phyloP scores from a whole-genome alignment of 2,113 vertebrate genomes.

The Melanerpes aurifrons region DNA sequence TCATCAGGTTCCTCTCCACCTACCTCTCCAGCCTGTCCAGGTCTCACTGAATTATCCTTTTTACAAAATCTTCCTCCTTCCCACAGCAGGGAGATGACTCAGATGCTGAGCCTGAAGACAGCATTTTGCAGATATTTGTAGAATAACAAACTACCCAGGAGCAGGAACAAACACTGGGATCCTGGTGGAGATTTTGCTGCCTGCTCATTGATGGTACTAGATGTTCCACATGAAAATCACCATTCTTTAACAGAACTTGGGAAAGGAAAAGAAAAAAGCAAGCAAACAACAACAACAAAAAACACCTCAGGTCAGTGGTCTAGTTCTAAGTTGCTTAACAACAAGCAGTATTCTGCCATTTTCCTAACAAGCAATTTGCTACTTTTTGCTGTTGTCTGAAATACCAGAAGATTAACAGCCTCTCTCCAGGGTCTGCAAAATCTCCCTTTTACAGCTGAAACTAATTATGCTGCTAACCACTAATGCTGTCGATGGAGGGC shows the following conservation, averaged over 20 bases:
- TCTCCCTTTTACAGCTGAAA: slow-evolving; percentile 57
- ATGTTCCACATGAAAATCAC: not conserved
- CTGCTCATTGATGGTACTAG: not conserved
- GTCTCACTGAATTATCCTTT: not conserved
- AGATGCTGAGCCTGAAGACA: not conserved
- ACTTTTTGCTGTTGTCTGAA: slow-evolving; percentile 6
- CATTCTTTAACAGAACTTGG: not conserved
- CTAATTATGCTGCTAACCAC: slow-evolving; percentile 67
- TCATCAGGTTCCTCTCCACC: too few species aligned
- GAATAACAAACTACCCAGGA: not conserved
- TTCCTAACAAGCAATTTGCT: not conserved
- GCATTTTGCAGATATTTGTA: not conserved
- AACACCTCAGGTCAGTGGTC: not conserved
- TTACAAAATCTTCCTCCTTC: not conserved
- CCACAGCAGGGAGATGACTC: not conserved
- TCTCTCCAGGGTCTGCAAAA: slow-evolving; percentile 4
- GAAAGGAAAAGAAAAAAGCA: too few species aligned
- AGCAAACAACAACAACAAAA: not conserved
- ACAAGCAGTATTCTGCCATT: fast-evolving
- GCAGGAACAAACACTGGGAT: fast-evolving
- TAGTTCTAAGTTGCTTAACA: not conserved
- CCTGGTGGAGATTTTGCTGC: not conserved
- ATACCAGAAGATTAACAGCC: slow-evolving; percentile 36
- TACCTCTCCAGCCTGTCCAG: too few species aligned
- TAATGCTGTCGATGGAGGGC: slow-evolving; percentile 14